Percentiles rank a stretch among this genome's conserved stretches.
These are phyloP conservation scores for Clupea harengus DNA, from an alignment of 2,113 vertebrate genomes.

Conservation along the genomic window DNA sequence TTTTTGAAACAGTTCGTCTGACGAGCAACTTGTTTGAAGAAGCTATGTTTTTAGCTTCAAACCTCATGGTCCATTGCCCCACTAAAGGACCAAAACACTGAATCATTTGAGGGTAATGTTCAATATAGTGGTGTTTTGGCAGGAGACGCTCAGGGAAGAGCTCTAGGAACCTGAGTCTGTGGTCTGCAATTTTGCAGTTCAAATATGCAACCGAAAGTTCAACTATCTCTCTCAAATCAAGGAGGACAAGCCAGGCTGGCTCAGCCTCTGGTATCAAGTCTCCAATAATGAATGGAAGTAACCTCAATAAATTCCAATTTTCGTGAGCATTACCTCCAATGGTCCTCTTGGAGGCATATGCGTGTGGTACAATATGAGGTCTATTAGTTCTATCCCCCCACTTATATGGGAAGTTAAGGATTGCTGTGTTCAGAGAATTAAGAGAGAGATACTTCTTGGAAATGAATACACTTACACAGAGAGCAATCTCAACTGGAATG, in stretches of 20 bases:
- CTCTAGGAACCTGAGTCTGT: neutral
- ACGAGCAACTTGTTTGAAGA: neutral
- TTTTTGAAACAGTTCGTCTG: neutral
- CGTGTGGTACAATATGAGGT: neutral
- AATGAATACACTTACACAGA: neutral
- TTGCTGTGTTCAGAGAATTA: neutral
- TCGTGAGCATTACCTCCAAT: constrained; percentile 4
- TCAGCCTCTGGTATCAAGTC: too few relatives aligned
- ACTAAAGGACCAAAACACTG: neutral
- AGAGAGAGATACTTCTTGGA: constrained; percentile 7
- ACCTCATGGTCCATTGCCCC: neutral
- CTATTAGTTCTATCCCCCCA: neutral
- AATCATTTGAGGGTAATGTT: neutral
- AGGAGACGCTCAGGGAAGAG: neutral
- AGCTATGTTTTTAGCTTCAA: neutral
- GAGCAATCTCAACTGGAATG: neutral
- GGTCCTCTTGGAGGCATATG: neutral
- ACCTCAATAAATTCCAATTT: neutral
- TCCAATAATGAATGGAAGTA: neutral
- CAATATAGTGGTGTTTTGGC: neutral
- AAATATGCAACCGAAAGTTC: too few relatives aligned
- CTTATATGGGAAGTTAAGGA: neutral
- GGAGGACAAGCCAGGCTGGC: too few relatives aligned
- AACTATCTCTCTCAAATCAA: too few relatives aligned
- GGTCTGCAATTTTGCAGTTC: too few relatives aligned